A percentile compares a stretch with the other conserved stretches of the same genome.
Evolutionary conservation across 2,113 vertebrate species (phyloP).

Genomic region (Oceanodroma tethys): DNA sequence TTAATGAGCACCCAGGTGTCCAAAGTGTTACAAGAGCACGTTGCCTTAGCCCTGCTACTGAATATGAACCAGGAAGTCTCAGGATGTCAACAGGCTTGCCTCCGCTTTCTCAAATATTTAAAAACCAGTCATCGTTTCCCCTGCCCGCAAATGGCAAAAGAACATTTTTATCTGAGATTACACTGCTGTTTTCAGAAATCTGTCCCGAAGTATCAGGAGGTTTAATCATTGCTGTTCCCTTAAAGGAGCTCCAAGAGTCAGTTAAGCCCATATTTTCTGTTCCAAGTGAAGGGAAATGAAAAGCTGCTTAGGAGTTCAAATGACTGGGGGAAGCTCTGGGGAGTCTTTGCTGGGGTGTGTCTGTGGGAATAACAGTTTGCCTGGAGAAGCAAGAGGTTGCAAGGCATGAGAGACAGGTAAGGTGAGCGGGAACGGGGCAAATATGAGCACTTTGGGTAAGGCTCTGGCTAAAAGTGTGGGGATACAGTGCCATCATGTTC

Average conservation of each 20-base stretch:
- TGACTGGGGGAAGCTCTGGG: not conserved
- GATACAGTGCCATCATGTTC: not conserved
- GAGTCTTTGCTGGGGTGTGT: not conserved
- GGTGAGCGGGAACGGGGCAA: not conserved
- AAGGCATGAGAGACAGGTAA: not conserved
- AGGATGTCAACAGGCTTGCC: not conserved
- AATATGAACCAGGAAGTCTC: constrained; percentile 21
- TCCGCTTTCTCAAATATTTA: constrained; percentile 35
- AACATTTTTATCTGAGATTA: not conserved
- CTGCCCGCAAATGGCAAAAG: not conserved
- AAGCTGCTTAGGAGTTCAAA: constrained; percentile 4
- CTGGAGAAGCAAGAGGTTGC: not conserved
- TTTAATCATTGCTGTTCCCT: not conserved
- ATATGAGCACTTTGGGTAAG: not conserved
- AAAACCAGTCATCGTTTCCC: not conserved
- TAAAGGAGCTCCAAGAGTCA: not conserved
- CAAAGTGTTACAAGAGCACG: not conserved
- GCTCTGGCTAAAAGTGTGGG: not conserved
- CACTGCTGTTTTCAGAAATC: not conserved
- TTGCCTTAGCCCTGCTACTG: not conserved
- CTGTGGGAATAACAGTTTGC: not conserved
- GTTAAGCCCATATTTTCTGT: not conserved
- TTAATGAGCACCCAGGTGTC: not conserved
- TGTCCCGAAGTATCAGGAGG: not conserved
- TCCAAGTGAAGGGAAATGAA: not conserved